These are phyloP conservation scores for Brachymystax lenok DNA, from an alignment of 2,797 vertebrate species.

Conservation along the genomic window DNA sequence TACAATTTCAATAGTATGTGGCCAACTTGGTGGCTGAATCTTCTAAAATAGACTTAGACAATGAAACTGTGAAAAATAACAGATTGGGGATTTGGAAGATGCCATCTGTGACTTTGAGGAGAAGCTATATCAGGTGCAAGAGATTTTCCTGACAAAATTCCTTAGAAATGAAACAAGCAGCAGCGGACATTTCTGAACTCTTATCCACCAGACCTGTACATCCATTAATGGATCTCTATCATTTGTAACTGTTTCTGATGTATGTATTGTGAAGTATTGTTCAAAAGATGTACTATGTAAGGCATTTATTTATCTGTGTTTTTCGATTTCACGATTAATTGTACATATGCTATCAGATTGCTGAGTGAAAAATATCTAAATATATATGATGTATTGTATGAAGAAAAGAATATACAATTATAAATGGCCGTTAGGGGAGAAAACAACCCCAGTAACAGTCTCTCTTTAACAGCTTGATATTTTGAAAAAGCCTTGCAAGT, in stretches of 20 bases:
- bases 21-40: background rate
- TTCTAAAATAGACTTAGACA: no score
- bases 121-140: background rate
- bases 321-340: no score
- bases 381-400: no score
- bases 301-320: no score
- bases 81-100: background rate
- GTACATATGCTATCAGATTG: no score
- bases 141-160: background rate
- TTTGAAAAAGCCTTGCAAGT: background rate
- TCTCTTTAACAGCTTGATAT: background rate
- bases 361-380: no score
- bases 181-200: background rate
- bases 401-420: background rate
- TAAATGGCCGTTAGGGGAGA: background rate
- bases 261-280: no score
- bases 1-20: background rate
- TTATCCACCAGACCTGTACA: no score
- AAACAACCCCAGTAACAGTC: background rate
- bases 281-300: no score
- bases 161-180: background rate
- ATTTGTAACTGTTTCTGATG: no score
- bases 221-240: no score
- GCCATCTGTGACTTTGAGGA: background rate
- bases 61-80: background rate